These are phyloP conservation scores for Strix occidentalis DNA, from an alignment of 2,797 vertebrate genomes.

Conservation along the genomic window DNA sequence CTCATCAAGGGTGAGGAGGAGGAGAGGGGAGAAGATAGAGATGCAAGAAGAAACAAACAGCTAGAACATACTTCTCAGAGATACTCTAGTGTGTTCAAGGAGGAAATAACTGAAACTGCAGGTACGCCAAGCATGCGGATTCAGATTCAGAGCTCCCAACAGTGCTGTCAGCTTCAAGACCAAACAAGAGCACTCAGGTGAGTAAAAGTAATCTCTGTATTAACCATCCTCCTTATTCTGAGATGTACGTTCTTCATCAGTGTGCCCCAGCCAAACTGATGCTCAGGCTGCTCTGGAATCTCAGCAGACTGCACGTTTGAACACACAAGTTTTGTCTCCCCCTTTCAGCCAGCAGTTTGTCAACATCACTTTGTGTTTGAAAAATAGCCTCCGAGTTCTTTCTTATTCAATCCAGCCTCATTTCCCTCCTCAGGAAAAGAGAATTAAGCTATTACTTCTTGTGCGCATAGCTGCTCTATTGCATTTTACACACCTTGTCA, in stretches of 20 bases:
- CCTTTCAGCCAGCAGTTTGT: neutral
- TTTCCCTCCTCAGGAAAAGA: neutral
- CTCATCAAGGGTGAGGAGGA: neutral
- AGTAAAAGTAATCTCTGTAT: neutral
- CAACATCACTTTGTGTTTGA: neutral
- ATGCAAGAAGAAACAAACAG: constrained; percentile 23
- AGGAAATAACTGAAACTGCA: neutral
- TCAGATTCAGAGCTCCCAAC: neutral
- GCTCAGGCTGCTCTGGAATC: neutral
- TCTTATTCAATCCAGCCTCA: neutral
- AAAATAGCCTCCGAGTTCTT: neutral
- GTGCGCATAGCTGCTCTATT: rapidly evolving
- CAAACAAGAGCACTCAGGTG: neutral
- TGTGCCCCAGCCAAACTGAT: neutral
- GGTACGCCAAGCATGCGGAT: neutral
- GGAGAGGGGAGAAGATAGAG: neutral
- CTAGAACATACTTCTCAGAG: neutral
- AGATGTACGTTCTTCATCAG: neutral
- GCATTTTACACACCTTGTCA: neutral
- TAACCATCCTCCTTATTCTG: neutral
- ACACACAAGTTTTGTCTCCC: neutral
- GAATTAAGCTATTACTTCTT: neutral
- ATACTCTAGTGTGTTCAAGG: neutral
- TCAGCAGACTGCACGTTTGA: neutral
- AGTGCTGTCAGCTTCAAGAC: neutral